These are phyloP conservation scores for Spicauda simplicius DNA, from an alignment of 2,888 invertebrate species.

Conservation along the genomic window DNA sequence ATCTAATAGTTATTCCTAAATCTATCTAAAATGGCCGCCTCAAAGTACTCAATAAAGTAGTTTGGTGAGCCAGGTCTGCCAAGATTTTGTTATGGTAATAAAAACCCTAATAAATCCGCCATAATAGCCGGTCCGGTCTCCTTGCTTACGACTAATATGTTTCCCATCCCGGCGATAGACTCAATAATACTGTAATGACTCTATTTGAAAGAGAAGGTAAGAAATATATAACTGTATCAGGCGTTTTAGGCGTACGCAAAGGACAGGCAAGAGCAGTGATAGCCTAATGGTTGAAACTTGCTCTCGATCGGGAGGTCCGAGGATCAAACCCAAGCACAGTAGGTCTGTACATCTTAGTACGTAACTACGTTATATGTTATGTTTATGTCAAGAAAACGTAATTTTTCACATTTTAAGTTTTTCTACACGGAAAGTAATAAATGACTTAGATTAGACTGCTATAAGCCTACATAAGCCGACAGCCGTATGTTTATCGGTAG, in stretches of 20 bases:
- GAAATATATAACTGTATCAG: no score
- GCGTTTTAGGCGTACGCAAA: no score
- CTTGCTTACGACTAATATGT: constrained; percentile 34
- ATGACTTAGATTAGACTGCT: constrained; percentile 10
- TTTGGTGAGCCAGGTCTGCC: constrained; percentile 46
- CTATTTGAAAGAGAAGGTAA: background rate
- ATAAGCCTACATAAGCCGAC: constrained; percentile 22
- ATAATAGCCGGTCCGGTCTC: constrained; percentile 54
- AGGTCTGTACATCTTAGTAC: background rate
- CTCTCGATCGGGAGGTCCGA: no score
- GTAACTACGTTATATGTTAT: background rate
- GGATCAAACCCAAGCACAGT: no score
- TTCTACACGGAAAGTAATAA: constrained; percentile 11
- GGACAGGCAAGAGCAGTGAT: no score
- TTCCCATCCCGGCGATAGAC: constrained; percentile 26
- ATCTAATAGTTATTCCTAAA: constrained; percentile 8
- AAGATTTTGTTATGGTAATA: constrained; percentile 68
- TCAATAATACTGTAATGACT: constrained; percentile 19
- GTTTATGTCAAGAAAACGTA: background rate
- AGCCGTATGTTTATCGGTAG: constrained; percentile 8
- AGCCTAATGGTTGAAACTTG: no score
- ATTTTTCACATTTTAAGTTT: constrained; percentile 1
- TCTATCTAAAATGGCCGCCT: constrained; percentile 16
- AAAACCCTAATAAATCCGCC: constrained; percentile 60
- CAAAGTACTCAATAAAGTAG: constrained; percentile 37